Conservation (phyloP, 2,797 vertebrate species). For the Periophthalmus magnuspinnatus region DNA sequence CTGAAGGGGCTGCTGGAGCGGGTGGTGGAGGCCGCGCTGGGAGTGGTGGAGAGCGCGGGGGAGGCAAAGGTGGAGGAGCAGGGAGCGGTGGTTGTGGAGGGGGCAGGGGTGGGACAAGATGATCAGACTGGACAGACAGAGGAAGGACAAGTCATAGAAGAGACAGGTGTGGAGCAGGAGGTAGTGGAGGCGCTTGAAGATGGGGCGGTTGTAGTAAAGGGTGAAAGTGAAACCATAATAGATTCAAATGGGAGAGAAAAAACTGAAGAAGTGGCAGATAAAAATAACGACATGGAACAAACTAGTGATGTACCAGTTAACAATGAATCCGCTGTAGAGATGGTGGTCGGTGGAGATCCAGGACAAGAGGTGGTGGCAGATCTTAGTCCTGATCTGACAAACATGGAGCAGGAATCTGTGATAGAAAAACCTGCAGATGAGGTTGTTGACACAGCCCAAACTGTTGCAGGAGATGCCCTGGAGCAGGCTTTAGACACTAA, state of each 20-base stretch:
- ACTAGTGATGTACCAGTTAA: constrained; percentile 28
- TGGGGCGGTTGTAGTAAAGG: constrained; percentile 18
- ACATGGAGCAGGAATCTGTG: constrained; percentile 22
- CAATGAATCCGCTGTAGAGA: constrained; percentile 34
- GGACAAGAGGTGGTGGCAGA: constrained; percentile 32
- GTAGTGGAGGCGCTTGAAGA: constrained; percentile 23
- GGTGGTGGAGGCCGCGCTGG: constrained; percentile 64
- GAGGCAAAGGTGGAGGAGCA: constrained; percentile 38
- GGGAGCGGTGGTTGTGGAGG: constrained; percentile 5
- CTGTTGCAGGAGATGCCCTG: constrained; percentile 26
- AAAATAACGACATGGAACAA: constrained; percentile 28
- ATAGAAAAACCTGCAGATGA: constrained; percentile 29
- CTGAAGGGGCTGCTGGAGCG: constrained; percentile 70
- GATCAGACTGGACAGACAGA: constrained; percentile 29
- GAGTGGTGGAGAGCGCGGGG: constrained; percentile 43
- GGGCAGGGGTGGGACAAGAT: constrained; percentile 21
- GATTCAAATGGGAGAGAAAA: constrained; percentile 27
- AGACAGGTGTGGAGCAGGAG: constrained; percentile 29
- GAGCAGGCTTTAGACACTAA: constrained; percentile 38
- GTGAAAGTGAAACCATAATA: constrained; percentile 18
- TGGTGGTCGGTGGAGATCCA: constrained; percentile 15
- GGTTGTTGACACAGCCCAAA: constrained; percentile 35
- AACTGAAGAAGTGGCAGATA: constrained; percentile 23
- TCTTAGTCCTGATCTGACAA: background rate
- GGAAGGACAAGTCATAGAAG: constrained; percentile 17